A percentile compares a stretch with the other conserved stretches of the same genome.
phyloP scores from a whole-genome alignment of 2,797 vertebrate species.

The Sebastes matsubarae region DNA sequence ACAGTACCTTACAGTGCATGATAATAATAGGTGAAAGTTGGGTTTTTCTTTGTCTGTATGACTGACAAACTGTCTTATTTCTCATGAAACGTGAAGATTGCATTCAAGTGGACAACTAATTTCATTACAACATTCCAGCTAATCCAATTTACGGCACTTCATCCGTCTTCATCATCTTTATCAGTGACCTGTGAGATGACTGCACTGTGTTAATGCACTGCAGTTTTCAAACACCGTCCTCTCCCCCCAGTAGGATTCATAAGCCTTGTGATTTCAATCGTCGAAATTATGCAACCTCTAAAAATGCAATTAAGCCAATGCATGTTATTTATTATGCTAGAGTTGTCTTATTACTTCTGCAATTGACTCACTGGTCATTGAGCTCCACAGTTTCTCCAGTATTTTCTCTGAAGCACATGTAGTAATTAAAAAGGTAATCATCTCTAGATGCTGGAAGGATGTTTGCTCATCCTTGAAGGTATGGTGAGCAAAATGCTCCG shows the following conservation, averaged over 20 bases:
- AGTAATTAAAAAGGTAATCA: conserved; percentile 65
- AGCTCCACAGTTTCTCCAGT: conserved; percentile 20
- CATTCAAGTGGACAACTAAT: conserved; percentile 49
- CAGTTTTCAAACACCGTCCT: conserved; percentile 40
- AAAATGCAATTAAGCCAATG: conserved; percentile 66
- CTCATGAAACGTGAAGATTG: conserved; percentile 28
- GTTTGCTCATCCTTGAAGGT: conserved; percentile 35
- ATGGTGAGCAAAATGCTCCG: conserved; percentile 24
- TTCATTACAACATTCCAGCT: conserved; percentile 63
- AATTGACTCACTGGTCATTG: conserved; percentile 57
- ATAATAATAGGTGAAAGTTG: background rate
- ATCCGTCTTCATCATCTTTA: conserved; percentile 72
- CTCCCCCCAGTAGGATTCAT: conserved; percentile 42
- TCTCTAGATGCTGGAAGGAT: conserved; percentile 40
- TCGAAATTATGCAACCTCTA: conserved; percentile 60
- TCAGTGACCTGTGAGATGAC: conserved; percentile 67
- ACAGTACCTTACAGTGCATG: too few species aligned
- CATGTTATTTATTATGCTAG: conserved; percentile 63
- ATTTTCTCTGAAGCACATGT: conserved; percentile 47
- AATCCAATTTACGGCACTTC: conserved; percentile 65
- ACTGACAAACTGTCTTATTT: conserved; percentile 30
- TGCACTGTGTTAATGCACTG: conserved; percentile 44
- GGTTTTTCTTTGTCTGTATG: conserved; percentile 3
- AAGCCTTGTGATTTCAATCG: conserved; percentile 44
- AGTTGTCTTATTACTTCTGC: conserved; percentile 56